phyloP scores from a whole-genome alignment of 2,888 invertebrate species.

The Odontomyia ornata region DNA sequence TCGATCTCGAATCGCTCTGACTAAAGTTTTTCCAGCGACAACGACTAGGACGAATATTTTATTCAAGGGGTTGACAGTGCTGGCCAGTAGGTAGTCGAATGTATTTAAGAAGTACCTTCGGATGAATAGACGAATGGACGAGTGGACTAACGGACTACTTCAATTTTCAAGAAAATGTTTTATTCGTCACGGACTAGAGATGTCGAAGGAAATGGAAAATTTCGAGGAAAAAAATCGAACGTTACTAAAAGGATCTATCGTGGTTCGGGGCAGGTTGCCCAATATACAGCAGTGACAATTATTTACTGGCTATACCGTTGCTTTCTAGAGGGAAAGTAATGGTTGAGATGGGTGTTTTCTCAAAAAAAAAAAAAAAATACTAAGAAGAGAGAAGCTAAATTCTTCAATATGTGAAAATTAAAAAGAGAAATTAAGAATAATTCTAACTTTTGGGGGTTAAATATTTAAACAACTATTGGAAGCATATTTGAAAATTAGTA shows the following conservation, averaged over 20 bases:
- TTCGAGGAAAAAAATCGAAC: conserved; percentile 3
- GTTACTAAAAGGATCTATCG: not conserved
- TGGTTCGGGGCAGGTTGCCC: not conserved
- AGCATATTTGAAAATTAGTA: too few relatives aligned
- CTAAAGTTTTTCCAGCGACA: conserved; percentile 22
- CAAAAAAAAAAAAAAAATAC: too few relatives aligned
- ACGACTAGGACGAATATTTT: conserved; percentile 38
- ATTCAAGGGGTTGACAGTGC: conserved; percentile 43
- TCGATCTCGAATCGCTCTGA: conserved; percentile 16
- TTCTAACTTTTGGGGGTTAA: too few relatives aligned
- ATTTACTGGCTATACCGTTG: not conserved
- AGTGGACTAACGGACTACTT: conserved; percentile 30
- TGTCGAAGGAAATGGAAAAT: conserved; percentile 4
- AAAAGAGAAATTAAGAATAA: too few relatives aligned
- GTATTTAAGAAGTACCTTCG: conserved; percentile 34
- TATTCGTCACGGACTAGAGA: conserved; percentile 36
- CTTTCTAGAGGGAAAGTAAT: too few relatives aligned
- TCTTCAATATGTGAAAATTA: too few relatives aligned
- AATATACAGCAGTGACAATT: not conserved
- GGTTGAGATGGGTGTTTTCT: too few relatives aligned
- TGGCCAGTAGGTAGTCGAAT: conserved; percentile 36
- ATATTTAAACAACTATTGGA: too few relatives aligned
- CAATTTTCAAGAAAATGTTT: conserved; percentile 45
- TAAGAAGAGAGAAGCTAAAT: too few relatives aligned
- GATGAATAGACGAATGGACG: conserved; percentile 13